A percentile compares a stretch with the other conserved stretches of the same genome.
phyloP scores from a whole-genome alignment of 2,888 invertebrate genomes.

The Lapara coniferarum region DNA sequence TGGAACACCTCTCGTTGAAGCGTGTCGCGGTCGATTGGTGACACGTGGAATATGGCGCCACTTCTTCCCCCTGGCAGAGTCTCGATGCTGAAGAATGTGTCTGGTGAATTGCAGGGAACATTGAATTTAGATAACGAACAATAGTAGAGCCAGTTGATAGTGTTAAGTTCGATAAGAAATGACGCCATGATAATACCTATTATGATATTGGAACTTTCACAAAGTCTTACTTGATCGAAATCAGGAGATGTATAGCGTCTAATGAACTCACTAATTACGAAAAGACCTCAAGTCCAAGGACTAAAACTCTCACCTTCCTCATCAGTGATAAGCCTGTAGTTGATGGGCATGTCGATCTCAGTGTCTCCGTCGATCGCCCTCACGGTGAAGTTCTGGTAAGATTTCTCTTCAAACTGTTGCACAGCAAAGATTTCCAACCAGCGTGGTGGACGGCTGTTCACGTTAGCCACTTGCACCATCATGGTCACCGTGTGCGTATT shows the following conservation, averaged over 20 bases:
- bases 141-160: background rate
- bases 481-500: slow-evolving; percentile 71
- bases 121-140: background rate
- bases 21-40: slow-evolving; percentile 73
- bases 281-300: background rate
- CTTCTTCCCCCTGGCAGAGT: slow-evolving; percentile 56
- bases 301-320: slow-evolving; percentile 54
- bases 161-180: too few species aligned
- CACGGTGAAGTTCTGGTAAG: slow-evolving; percentile 66
- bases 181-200: too few species aligned
- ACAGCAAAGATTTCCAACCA: slow-evolving; percentile 84
- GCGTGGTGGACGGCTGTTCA: slow-evolving; percentile 83
- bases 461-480: slow-evolving; percentile 83
- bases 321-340: slow-evolving; percentile 71
- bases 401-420: slow-evolving; percentile 83
- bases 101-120: slow-evolving; percentile 47
- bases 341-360: slow-evolving; percentile 80
- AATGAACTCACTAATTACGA: too few species aligned
- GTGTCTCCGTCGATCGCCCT: slow-evolving; percentile 86
- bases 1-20: slow-evolving; percentile 74
- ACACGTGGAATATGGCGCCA: slow-evolving; percentile 64
- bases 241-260: too few species aligned
- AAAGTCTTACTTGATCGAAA: too few species aligned
- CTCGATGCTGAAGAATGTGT: slow-evolving; percentile 66
- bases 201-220: too few species aligned